Percentiles rank a stretch among this genome's conserved stretches.
Conservation (phyloP, 1,140 invertebrate genomes). For the Leptonema lineaticorne region DNA sequence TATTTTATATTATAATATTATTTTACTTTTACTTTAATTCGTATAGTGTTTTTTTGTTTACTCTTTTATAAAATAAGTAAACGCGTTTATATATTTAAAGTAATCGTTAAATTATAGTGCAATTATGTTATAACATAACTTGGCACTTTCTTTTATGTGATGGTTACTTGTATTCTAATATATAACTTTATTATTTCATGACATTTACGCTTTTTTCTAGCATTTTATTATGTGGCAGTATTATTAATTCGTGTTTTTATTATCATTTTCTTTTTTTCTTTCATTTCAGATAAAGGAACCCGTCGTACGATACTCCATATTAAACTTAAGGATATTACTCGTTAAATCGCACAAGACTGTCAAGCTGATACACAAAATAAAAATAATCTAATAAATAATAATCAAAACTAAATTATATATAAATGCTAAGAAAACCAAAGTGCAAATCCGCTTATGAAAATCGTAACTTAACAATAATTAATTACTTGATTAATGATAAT, state of each 20-base stretch:
- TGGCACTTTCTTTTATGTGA: slow-evolving; percentile 35
- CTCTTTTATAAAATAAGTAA: too few species aligned
- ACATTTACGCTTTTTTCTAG: background rate
- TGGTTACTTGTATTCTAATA: slow-evolving; percentile 13
- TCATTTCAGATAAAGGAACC: slow-evolving; percentile 16
- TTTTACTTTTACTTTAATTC: too few species aligned
- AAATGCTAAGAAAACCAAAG: slow-evolving; percentile 40
- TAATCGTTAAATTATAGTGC: too few species aligned
- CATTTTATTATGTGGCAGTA: background rate
- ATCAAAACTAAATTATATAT: too few species aligned
- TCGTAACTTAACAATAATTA: slow-evolving; percentile 36
- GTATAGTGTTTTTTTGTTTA: too few species aligned
- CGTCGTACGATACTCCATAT: slow-evolving; percentile 7
- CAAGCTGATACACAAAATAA: slow-evolving; percentile 28
- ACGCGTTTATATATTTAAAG: too few species aligned
- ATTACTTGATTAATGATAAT: too few species aligned
- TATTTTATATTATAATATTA: too few species aligned
- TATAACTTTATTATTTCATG: too few species aligned
- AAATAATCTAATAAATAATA: background rate
- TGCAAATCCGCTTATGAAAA: slow-evolving; percentile 42
- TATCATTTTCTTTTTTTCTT: background rate
- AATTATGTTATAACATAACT: too few species aligned
- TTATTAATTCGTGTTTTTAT: background rate
- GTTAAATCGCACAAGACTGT: slow-evolving; percentile 34
- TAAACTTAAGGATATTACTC: background rate